Evolutionary conservation across 2,888 invertebrate genomes (phyloP).

Genomic region (Bellardia pandia): DNA sequence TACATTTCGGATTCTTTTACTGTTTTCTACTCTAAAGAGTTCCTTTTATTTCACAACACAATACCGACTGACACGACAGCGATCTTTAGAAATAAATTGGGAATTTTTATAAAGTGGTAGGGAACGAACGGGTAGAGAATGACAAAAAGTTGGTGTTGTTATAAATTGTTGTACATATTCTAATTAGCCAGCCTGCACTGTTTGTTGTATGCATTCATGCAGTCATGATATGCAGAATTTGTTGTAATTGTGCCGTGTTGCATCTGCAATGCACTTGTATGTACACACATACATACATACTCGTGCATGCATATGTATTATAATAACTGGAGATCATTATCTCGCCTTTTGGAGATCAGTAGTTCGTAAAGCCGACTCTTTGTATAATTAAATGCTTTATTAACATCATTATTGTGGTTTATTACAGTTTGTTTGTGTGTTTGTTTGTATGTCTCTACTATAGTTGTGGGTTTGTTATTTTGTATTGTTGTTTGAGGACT

Average conservation of each 20-base stretch:
- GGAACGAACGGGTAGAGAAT: no score
- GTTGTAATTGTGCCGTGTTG: constrained; percentile 8
- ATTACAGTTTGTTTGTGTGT: no score
- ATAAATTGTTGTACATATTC: constrained; percentile 34
- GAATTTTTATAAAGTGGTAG: not conserved
- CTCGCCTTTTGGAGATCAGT: constrained; percentile 48
- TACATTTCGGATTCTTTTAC: not conserved
- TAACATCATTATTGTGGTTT: constrained; percentile 8
- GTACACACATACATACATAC: not conserved
- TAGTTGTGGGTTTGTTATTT: not conserved
- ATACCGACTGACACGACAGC: constrained; percentile 16
- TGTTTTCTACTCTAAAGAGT: not conserved
- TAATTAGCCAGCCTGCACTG: constrained; percentile 46
- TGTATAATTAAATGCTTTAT: constrained; percentile 53
- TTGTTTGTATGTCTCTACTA: not conserved
- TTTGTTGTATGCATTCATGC: constrained; percentile 9
- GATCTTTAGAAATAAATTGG: not conserved
- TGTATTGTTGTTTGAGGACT: not conserved
- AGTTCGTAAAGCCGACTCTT: constrained; percentile 57
- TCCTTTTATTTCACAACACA: not conserved
- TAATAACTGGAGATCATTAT: constrained; percentile 39
- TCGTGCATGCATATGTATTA: not conserved
- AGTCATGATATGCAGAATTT: constrained; percentile 47
- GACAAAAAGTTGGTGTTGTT: no score
- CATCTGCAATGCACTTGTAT: no score